Base-by-base conservation (phyloP, 2,797 vertebrate species). In the Anguilla anguilla region DNA sequence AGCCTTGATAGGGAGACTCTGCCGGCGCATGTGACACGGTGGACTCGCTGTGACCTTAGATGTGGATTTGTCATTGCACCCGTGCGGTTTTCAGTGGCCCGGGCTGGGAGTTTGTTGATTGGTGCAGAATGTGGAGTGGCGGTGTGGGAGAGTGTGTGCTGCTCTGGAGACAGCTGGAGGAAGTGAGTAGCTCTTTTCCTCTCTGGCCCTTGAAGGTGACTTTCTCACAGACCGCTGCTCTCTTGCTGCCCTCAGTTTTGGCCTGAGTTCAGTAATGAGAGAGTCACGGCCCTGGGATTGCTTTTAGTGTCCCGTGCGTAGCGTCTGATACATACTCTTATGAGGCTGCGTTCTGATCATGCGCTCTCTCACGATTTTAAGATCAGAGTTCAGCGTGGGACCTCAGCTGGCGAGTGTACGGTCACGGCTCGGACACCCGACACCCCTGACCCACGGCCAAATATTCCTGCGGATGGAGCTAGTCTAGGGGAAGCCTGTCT, bases 341-440 rank as follows among this genome's bases (percentile, higher is more conserved):
- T 55, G 46, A 49, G 25, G 22, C 6, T 74, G 81, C 19, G 35
- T 25, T 35, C 28, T 84, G 49, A 55, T 19, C 51, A 28, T 51
- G 25, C 19, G 61, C 25, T 59, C 77, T 17, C 53, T 81, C 6
- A 67, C 31, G 10, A 15, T 74, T n/a, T 31, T 86, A 51, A 72
- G 64, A 49, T 51, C 35, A 69, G 61, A 43, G 85, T 64, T 64
- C 22, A 46, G 17, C n/a, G 43, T 15, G 31, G n/a, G 19, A 15
- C 84, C 39, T 35, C 25, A 9, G 84, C 51, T 51, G 22, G 46
- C 43, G 17, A 51, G 43, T 51, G 22, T 82, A 22, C 7, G 46
- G 79, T 82, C 79, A n/a, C 61, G 17, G 64, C 74, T 51, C 22
- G 6, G 87, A 88, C 81, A 89, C 89, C 82, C 22, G 89, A 89